phyloP scores from a whole-genome alignment of 2,888 invertebrate species.

The Archaeoteleia sp. region DNA sequence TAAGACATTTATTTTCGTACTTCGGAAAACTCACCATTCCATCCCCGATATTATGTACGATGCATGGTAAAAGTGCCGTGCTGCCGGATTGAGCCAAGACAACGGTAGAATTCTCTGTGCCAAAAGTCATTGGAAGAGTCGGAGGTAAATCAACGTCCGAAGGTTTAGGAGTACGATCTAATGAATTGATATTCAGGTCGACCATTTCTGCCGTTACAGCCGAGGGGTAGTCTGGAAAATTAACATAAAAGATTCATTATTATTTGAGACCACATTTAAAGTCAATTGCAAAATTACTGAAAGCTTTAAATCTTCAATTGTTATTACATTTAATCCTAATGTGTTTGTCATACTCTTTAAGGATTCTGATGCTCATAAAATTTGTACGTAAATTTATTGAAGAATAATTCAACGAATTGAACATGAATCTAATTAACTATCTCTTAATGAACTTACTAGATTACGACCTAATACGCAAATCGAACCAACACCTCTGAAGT shows the following conservation, averaged over 20 bases:
- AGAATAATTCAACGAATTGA: too few species aligned
- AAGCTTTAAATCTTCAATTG: too few species aligned
- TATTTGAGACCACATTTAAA: conserved; percentile 30
- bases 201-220: conserved; percentile 68
- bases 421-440: too few species aligned
- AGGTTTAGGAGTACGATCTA: conserved; percentile 65
- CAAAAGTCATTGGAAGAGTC: conserved; percentile 84
- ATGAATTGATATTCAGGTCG: conserved; percentile 64
- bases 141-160: conserved; percentile 69
- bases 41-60: conserved; percentile 90
- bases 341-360: too few species aligned
- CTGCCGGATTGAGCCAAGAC: conserved; percentile 90
- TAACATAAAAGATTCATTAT: conserved; percentile 51
- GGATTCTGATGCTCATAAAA: too few species aligned
- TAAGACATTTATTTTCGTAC: conserved; percentile 22
- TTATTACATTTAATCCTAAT: too few species aligned
- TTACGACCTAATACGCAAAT: too few species aligned
- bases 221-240: conserved; percentile 61
- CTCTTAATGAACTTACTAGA: too few species aligned
- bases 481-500: too few species aligned
- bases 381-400: too few species aligned
- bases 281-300: conserved; percentile 19
- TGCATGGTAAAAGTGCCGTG: conserved; percentile 88
- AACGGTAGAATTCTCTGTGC: conserved; percentile 87
- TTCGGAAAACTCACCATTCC: conserved; percentile 85